Conservation (phyloP, 2,888 invertebrate genomes). For the Metopia argyrocephala region DNA sequence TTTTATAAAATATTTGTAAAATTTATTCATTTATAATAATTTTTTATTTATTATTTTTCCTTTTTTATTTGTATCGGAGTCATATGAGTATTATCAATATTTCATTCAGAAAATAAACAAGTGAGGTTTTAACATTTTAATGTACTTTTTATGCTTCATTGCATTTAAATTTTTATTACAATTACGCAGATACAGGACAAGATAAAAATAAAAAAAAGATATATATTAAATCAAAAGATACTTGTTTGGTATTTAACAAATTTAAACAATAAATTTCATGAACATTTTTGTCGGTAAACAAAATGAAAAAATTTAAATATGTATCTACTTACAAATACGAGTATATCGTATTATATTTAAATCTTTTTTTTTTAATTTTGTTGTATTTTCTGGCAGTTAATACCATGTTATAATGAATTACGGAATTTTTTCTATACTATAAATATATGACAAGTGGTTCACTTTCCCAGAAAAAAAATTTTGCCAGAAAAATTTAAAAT, state of each 20-base stretch:
- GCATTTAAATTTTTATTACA: conserved; percentile 21
- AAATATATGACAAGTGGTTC: no score
- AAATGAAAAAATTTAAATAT: background rate
- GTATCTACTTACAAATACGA: no score
- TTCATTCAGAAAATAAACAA: conserved; percentile 17
- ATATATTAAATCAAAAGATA: background rate
- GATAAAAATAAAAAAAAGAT: background rate
- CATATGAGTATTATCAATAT: background rate
- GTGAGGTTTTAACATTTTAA: conserved; percentile 30
- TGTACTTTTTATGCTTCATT: conserved; percentile 33
- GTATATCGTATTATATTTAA: no score
- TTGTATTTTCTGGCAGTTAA: no score
- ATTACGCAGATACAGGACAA: conserved; percentile 10
- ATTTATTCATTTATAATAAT: background rate
- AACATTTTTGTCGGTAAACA: background rate
- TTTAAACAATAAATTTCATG: conserved; percentile 3
- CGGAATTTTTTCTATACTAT: no score
- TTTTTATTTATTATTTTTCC: conserved; percentile 4
- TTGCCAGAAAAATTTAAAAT: no score
- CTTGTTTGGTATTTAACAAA: background rate
- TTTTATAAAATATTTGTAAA: background rate
- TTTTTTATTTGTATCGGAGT: background rate
- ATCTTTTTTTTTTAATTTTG: no score
- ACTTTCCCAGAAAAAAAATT: no score
- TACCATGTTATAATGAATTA: no score